Conservation (phyloP, 2,113 vertebrate genomes). For the Peromyscus polionotus region DNA sequence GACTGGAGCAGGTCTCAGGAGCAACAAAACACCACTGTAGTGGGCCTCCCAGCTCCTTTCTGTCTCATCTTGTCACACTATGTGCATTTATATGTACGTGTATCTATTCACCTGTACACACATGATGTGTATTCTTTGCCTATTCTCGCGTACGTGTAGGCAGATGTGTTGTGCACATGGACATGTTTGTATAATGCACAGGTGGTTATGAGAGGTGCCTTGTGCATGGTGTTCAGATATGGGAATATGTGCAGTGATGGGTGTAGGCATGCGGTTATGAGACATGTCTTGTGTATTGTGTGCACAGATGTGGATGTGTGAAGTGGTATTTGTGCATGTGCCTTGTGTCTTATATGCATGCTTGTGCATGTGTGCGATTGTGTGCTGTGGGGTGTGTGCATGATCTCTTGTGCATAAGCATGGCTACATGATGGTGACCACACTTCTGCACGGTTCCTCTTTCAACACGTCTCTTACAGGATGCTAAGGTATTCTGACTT, state of each 20-base stretch:
- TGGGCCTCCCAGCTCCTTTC: not conserved
- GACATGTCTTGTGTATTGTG: not conserved
- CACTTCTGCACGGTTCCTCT: not conserved
- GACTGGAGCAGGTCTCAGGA: fast-evolving
- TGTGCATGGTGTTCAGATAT: fast-evolving
- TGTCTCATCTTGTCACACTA: not conserved
- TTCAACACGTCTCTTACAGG: fast-evolving
- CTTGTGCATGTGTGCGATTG: not conserved
- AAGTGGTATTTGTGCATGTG: not conserved
- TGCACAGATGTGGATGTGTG: not conserved
- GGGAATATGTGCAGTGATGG: not conserved
- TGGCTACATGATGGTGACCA: fast-evolving
- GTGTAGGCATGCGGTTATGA: not conserved
- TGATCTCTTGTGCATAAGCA: fast-evolving
- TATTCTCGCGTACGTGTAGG: not conserved
- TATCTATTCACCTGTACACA: not conserved
- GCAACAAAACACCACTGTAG: fast-evolving
- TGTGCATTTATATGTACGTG: no score
- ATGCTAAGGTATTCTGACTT: not conserved
- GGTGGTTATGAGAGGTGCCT: not conserved
- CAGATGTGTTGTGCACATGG: not conserved
- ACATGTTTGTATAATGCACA: not conserved
- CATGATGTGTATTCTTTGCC: no score
- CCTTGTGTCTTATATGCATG: not conserved
- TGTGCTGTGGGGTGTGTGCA: not conserved